phyloP scores from a whole-genome alignment of 2,888 invertebrate species.

The Aporophyla lueneburgensis region DNA sequence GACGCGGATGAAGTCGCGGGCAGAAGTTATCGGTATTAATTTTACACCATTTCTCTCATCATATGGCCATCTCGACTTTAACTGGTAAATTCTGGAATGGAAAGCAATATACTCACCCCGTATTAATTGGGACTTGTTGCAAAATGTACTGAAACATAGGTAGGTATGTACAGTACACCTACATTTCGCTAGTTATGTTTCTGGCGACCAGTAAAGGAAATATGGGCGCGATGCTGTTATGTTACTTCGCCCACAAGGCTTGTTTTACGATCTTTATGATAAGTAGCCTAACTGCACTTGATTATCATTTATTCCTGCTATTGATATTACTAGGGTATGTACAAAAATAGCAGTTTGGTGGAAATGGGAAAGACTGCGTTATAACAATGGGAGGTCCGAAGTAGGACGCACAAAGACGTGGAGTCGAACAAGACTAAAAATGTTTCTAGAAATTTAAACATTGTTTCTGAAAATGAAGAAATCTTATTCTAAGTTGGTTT shows the following conservation, averaged over 20 bases:
- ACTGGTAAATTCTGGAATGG: no score
- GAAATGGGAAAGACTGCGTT: conserved; percentile 50
- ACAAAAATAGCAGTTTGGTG: conserved; percentile 53
- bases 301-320: conserved; percentile 60
- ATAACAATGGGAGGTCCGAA: conserved; percentile 57
- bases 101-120: no score
- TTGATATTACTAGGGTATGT: conserved; percentile 40
- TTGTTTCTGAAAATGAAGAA: background rate
- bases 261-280: conserved; percentile 34
- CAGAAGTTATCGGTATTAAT: no score
- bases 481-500: background rate
- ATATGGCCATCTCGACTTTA: no score
- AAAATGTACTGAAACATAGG: no score
- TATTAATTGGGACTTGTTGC: no score
- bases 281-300: conserved; percentile 57
- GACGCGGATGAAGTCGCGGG: no score
- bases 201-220: background rate
- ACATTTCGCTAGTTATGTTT: no score
- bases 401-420: background rate
- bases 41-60: no score
- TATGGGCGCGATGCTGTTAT: background rate
- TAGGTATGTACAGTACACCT: no score
- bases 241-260: conserved; percentile 13
- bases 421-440: conserved; percentile 34
- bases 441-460: background rate